Base-by-base conservation (phyloP, 1,140 invertebrate genomes). In the Chionoecetes opilio region DNA sequence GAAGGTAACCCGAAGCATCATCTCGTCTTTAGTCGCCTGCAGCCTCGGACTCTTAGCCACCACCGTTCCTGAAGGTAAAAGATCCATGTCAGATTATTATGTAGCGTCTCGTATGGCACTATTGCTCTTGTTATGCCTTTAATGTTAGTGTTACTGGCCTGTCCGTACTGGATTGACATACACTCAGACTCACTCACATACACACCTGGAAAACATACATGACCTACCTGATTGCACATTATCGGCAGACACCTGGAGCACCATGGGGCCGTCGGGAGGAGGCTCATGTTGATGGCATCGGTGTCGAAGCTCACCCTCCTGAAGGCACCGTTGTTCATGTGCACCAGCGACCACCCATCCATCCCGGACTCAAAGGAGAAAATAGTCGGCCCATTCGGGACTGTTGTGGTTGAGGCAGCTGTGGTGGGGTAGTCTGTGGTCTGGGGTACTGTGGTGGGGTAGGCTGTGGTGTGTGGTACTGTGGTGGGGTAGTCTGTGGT, bases 41-140 rank as follows among this genome's bases (percentile, higher is more conserved):
- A 93, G 38, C 53, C 29, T 11, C 0, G 93, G 93, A 75, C 93
- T 88, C n/a, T 34, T 46, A 14, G 84, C 85, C 14, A 93, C 41
- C 38, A 88, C 93, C 3, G 93, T 88, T 5, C 93, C 93, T 93
- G 41, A n/a, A n/a, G n/a, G n/a, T n/a, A n/a, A n/a, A n/a, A n/a
- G n/a, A n/a, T n/a, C n/a, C n/a, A n/a, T n/a, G n/a, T n/a, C n/a
- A 31, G 17, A 90, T 32, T 37, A 85, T 5, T 34, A 8, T 85
- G n/a, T 8, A 85, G n/a, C n/a, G 32, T 85, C 82, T 85, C 32
- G 26, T 31, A 26, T 26, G 26, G 82, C n/a, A 8, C n/a, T 85
- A 5, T 85, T 31, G 32, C 6, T 31, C 32, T 34, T 5, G n/a
- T n/a, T n/a, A n/a, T n/a, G n/a, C n/a, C n/a, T n/a, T n/a, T n/a